Evolutionary conservation across 2,888 invertebrate genomes (phyloP).

Genomic region (Ophion slaviceki): DNA sequence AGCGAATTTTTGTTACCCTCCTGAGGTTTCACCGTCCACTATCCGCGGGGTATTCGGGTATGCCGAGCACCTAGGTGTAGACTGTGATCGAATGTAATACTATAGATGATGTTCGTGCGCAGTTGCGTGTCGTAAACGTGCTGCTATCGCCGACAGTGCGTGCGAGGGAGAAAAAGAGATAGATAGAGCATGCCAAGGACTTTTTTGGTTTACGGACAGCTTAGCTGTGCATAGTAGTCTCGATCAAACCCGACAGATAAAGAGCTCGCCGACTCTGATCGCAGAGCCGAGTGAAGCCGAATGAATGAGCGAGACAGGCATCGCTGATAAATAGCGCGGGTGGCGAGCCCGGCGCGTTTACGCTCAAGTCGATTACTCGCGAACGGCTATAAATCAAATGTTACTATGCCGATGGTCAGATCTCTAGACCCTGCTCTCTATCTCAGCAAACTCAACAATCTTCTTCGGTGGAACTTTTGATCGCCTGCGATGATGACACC

Average conservation of each 20-base stretch:
- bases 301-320: slow-evolving; percentile 64
- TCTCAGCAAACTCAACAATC: slow-evolving; percentile 70
- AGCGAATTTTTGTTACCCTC: slow-evolving; percentile 23
- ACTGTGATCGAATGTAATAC: slow-evolving; percentile 26
- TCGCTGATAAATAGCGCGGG: slow-evolving; percentile 60
- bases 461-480: slow-evolving; percentile 25
- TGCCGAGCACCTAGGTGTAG: not conserved
- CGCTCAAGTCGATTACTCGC: slow-evolving; percentile 69
- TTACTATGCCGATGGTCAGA: slow-evolving; percentile 70
- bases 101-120: slow-evolving; percentile 37
- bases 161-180: slow-evolving; percentile 35
- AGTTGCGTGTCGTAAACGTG: slow-evolving; percentile 55
- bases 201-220: slow-evolving; percentile 68
- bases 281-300: not conserved
- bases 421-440: slow-evolving; percentile 65
- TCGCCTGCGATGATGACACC: slow-evolving; percentile 48
- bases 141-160: slow-evolving; percentile 56
- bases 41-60: not conserved
- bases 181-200: slow-evolving; percentile 23
- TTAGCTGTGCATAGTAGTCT: slow-evolving; percentile 66
- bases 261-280: slow-evolving; percentile 47
- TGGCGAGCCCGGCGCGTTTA: slow-evolving; percentile 59
- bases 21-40: not conserved
- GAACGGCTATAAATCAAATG: slow-evolving; percentile 78
- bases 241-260: slow-evolving; percentile 73